These are phyloP conservation scores for Bubo blakistoni DNA, from an alignment of 2,113 vertebrate genomes.

Conservation along the genomic window DNA sequence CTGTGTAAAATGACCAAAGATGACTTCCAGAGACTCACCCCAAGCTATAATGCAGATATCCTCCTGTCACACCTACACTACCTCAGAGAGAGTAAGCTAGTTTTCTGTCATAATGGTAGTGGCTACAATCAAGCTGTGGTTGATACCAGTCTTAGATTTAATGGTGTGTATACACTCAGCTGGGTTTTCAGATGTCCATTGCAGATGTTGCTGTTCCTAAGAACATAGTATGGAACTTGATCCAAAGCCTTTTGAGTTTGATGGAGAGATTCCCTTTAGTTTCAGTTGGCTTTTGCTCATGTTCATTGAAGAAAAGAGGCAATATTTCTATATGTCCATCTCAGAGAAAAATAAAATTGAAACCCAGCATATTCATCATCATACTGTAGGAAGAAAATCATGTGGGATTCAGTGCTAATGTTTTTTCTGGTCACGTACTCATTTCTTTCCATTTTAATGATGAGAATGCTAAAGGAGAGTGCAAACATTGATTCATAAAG, in stretches of 20 bases:
- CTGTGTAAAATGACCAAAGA: conserved; percentile 90
- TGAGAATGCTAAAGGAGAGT: not conserved
- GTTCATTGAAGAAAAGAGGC: not conserved
- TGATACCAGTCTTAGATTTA: not conserved
- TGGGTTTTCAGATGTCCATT: not conserved
- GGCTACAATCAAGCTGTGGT: not conserved
- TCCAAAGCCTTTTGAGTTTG: not conserved
- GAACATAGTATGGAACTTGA: not conserved
- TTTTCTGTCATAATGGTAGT: not conserved
- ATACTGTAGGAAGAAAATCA: not conserved
- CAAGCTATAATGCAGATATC: conserved; percentile 87
- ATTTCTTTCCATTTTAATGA: conserved; percentile 2
- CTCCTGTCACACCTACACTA: conserved; percentile 92
- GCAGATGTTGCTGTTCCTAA: not conserved
- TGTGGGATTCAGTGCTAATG: conserved; percentile 33
- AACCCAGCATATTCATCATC: not conserved
- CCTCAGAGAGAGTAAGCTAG: conserved; percentile 90
- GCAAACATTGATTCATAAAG: conserved; percentile 12
- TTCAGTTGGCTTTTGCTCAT: not conserved
- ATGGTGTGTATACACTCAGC: not conserved
- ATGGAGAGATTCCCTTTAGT: not conserved
- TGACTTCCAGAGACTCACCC: conserved; percentile 86
- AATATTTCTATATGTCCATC: not conserved
- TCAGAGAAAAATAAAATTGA: not conserved
- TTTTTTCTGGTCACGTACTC: conserved; percentile 40